Conservation (phyloP, 2,888 invertebrate genomes). For the Sphaerophoria taeniata region DNA sequence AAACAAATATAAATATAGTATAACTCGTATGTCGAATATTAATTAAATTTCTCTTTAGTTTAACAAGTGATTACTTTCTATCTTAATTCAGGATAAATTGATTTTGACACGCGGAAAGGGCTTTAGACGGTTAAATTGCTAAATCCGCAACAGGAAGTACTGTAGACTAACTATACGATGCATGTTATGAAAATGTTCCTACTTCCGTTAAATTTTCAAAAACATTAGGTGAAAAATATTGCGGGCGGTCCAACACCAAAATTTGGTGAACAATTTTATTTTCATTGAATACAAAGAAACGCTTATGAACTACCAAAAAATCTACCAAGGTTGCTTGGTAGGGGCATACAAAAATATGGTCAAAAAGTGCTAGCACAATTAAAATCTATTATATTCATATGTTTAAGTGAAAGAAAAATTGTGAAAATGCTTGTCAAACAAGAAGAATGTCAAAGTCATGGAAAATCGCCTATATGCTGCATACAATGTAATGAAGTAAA, state of each 20-base stretch:
- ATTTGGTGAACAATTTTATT: no score
- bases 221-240: no score
- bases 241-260: no score
- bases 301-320: no score
- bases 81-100: neutral
- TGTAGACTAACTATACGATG: neutral
- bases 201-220: no score
- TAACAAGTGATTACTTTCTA: neutral
- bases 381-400: no score
- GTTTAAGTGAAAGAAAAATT: no score
- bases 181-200: no score
- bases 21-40: neutral
- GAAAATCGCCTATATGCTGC: constrained; percentile 4
- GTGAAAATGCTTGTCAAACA: constrained; percentile 42
- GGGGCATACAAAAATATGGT: no score
- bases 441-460: constrained; percentile 6
- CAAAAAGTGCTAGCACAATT: no score
- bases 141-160: neutral
- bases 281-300: no score
- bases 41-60: constrained; percentile 8
- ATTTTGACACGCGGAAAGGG: neutral
- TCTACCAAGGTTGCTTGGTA: no score
- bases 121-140: neutral
- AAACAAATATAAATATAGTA: neutral
- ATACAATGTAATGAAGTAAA: constrained; percentile 54